phyloP scores from a whole-genome alignment of 1,140 invertebrate species.

The Zeugodacus cucurbitae region DNA sequence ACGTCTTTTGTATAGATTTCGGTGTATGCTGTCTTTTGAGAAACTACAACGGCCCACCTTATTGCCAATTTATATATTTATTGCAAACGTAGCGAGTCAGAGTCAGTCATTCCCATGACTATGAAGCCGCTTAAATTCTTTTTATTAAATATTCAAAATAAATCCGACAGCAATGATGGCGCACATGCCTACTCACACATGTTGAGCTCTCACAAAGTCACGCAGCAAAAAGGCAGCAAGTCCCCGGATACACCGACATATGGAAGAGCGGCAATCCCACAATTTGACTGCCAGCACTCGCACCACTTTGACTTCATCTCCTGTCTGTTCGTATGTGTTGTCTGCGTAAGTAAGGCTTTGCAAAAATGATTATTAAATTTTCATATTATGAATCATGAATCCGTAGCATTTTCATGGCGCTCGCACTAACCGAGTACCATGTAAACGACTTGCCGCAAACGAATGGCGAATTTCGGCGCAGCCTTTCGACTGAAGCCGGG shows the following conservation, averaged over 20 bases:
- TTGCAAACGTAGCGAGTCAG: background rate
- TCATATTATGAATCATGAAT: conserved; percentile 30
- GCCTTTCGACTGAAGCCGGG: background rate
- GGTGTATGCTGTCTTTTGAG: background rate
- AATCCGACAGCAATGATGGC: background rate
- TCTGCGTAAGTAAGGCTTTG: background rate
- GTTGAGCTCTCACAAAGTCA: background rate
- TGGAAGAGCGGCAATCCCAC: background rate
- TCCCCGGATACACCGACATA: background rate
- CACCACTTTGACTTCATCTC: background rate
- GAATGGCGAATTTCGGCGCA: background rate
- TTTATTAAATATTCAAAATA: conserved; percentile 38
- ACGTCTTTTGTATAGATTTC: background rate
- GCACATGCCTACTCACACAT: background rate
- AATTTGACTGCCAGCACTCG: background rate
- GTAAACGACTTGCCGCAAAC: background rate
- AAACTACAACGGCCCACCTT: background rate
- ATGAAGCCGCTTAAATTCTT: conserved; percentile 26
- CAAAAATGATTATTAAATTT: conserved; percentile 41
- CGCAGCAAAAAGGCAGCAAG: background rate
- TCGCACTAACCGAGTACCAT: background rate
- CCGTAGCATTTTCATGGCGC: background rate
- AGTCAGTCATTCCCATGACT: background rate
- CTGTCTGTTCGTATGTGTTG: background rate
- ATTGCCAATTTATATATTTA: background rate